A percentile compares a stretch with the other conserved stretches of the same genome.
Evolutionary conservation across 1,140 invertebrate genomes (phyloP).

Genomic region (Cydia pomonella): DNA sequence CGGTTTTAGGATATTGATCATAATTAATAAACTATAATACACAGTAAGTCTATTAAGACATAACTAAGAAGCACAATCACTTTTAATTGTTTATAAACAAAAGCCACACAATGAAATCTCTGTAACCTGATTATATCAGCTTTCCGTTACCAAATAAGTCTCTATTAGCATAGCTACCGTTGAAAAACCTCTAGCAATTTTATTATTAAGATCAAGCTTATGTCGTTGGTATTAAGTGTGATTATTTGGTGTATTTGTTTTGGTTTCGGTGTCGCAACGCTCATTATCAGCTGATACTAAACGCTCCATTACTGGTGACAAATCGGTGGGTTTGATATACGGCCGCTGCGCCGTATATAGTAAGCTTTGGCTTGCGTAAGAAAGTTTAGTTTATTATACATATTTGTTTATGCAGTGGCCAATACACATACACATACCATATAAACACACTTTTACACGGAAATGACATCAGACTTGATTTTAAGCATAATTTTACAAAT

Average conservation of each 20-base stretch:
- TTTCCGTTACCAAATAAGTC: conserved; percentile 3
- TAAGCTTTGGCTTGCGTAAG: conserved; percentile 26
- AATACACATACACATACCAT: background rate
- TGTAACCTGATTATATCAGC: background rate
- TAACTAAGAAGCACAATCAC: no score
- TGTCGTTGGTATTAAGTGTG: background rate
- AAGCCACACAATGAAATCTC: background rate
- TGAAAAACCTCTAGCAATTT: background rate
- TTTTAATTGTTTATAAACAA: background rate
- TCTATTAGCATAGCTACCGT: conserved; percentile 4
- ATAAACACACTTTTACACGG: background rate
- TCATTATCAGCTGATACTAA: conserved; percentile 22
- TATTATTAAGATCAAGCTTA: background rate
- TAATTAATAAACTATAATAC: no score
- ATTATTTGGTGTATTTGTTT: background rate
- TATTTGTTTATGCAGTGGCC: background rate
- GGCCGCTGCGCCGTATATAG: conserved; percentile 20
- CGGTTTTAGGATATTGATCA: no score
- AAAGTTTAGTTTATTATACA: background rate
- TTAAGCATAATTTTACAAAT: no score
- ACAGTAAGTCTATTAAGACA: no score
- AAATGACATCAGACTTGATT: no score
- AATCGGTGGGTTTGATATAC: conserved; percentile 30
- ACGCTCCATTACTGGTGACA: conserved; percentile 27
- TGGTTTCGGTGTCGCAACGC: background rate